Conservation (phyloP, 2,888 invertebrate genomes). For the Vesta saturnalis region DNA sequence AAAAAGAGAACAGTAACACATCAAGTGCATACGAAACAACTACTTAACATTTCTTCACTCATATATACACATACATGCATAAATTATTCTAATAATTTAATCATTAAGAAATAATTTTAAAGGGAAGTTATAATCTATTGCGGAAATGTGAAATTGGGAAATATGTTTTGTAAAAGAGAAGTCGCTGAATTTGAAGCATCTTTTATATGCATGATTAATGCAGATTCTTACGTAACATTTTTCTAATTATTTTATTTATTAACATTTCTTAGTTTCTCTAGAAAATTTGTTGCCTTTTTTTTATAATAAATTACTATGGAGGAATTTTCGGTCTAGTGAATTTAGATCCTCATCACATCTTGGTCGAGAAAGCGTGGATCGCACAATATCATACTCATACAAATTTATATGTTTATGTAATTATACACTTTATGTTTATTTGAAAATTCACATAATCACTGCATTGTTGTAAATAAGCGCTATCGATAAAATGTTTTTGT, state of each 20-base stretch:
- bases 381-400: conserved; percentile 48
- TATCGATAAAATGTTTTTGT: conserved; percentile 26
- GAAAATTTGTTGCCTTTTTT: conserved; percentile 34
- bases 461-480: conserved; percentile 26
- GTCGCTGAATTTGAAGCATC: conserved; percentile 4
- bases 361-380: conserved; percentile 44
- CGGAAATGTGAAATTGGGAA: conserved; percentile 29
- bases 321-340: conserved; percentile 37
- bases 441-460: conserved; percentile 27
- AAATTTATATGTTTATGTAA: conserved; percentile 55
- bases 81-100: conserved; percentile 9
- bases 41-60: conserved; percentile 7
- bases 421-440: conserved; percentile 48
- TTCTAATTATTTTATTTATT: conserved; percentile 2
- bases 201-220: conserved; percentile 1
- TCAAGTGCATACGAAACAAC: not conserved
- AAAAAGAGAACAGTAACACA: not conserved
- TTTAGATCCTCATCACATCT: conserved; percentile 44
- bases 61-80: too few relatives aligned
- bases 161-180: not conserved
- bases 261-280: conserved; percentile 30
- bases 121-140: conserved; percentile 33
- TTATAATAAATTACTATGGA: conserved; percentile 31
- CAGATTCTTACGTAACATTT: not conserved
- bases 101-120: conserved; percentile 30